Percentiles rank a stretch among this genome's conserved stretches.
These are phyloP conservation scores for Myzus persicae DNA, from an alignment of 1,140 invertebrate species.

Conservation along the genomic window DNA sequence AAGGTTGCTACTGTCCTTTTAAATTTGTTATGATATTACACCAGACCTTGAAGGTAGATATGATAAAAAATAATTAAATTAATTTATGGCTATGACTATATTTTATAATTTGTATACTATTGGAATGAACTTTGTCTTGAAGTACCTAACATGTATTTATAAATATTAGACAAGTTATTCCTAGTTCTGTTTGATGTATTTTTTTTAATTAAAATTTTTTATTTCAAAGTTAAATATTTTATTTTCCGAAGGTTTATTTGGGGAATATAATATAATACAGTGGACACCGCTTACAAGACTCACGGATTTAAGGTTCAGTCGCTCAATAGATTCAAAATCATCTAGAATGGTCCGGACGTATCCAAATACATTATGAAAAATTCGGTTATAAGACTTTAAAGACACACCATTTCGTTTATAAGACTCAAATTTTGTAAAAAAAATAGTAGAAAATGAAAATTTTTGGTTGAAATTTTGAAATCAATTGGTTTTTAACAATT, in stretches of 20 bases:
- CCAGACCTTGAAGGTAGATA: background rate
- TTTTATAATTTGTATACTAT: background rate
- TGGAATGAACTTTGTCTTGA: background rate
- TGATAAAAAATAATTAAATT: slow-evolving; percentile 14
- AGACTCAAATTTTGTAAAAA: no score
- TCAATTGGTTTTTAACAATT: no score
- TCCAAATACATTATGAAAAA: no score
- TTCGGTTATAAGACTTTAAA: no score
- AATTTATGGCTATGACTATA: background rate
- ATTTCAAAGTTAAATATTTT: background rate
- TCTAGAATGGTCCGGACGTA: no score
- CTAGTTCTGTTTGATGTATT: background rate
- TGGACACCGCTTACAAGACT: no score
- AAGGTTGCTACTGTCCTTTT: background rate
- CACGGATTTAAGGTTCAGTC: no score
- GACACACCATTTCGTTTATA: no score
- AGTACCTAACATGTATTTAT: background rate
- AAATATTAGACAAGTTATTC: background rate
- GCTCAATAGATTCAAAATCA: no score
- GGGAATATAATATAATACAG: background rate
- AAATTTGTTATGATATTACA: no score
- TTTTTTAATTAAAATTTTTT: background rate
- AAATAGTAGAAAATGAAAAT: no score
- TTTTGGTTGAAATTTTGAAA: no score
- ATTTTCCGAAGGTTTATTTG: background rate